Base-by-base conservation (phyloP, 2,888 invertebrate species). In the Brenthis ino region DNA sequence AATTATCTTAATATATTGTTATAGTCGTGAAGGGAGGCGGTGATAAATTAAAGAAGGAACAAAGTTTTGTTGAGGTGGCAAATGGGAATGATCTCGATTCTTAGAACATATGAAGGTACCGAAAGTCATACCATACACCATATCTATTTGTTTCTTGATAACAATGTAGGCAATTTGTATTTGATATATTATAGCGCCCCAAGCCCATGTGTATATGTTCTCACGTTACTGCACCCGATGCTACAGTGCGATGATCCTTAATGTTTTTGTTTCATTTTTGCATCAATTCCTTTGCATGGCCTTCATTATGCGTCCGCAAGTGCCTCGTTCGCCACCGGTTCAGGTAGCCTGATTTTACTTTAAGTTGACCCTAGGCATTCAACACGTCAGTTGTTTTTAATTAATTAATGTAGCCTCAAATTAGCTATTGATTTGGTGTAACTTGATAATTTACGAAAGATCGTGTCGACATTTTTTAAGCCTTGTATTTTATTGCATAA, bases 1-100 rank as follows among this genome's bases (percentile, higher is more conserved):
- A 93, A 93, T 93, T 93, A 93, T 91, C 91, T 85, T 93, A 91
- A 93, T 92, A 91, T 92, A 92, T 92, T 91, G 91, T 92, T 90
- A 91, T 89, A 87, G 89, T 87, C 88, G 81, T 85, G 79, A 83
- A 86, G 89, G 89, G 90, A 87, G 88, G 88, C 83, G 85, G 88
- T 86, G 85, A 88, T 91, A 91, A 91, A 91, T 91, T 89, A 88
- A 84, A 83, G 79, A 82, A 79, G 81, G 60, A 61, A 78, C 79
- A 79, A 77, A 77, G 77, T 80, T 79, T 78, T 80, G 78, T 76
- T 77, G 80, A 86, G 85, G 86, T 88, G 87, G 86, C 85, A 85
- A 87, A 87, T 85, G 55, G 67, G 65, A 70, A 69, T 68, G 64
- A 70, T 64, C 20, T 72, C 68, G 74, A 76, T 70, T 68, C 68